Base-by-base conservation (phyloP, 2,888 invertebrate genomes). In the Petrolisthes manimaculis region DNA sequence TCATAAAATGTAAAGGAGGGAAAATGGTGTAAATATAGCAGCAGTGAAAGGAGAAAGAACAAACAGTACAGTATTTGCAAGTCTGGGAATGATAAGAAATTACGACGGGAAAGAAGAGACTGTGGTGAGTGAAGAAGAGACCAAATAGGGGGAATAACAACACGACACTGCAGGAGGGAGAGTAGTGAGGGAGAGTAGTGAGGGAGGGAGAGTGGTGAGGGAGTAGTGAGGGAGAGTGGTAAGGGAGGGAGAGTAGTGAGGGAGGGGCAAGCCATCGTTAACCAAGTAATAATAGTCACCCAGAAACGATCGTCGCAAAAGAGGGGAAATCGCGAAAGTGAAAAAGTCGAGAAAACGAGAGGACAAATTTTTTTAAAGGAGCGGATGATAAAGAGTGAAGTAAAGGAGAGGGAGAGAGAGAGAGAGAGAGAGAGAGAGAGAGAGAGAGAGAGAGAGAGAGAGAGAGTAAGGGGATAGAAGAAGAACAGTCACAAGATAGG, bases 261-360 rank as follows among this genome's bases (percentile, higher is more conserved):
- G 12, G 24, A 74, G 24, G 24, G 56, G 61, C 56, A 53, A 24
- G 24, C 1, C 21, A 56, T 9, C n/a, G 75, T 24, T 1, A 9
- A 61, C 61, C 61, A 12, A 61, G 61, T 18, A 61, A 18, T 61
- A 3, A 61, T 18, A 61, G 61, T 12, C 61, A 61, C 56, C 54
- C 69, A 6, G 14, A 55, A 37, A 55, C 84, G 67, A 9, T 74
- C 18, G 55, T 54, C 21, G 37, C 18, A 4, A n/a, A 37, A 69
- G 54, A 69, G 51, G 37, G 14, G 24, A 69, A 69, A 67, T 61
- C n/a, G 67, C 61, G 84, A 77, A 14, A 84, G 61, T 24, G 54
- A 55, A 56, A 61, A 24, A 74, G 14, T 51, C 24, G 21, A 61
- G 78, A 51, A 24, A 51, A 18, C 55, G 51, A 37, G 14, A 21